Conservation (phyloP, 30 jellyfish, hydroid and myxozoan species). For the Catostylus mosaicus region DNA sequence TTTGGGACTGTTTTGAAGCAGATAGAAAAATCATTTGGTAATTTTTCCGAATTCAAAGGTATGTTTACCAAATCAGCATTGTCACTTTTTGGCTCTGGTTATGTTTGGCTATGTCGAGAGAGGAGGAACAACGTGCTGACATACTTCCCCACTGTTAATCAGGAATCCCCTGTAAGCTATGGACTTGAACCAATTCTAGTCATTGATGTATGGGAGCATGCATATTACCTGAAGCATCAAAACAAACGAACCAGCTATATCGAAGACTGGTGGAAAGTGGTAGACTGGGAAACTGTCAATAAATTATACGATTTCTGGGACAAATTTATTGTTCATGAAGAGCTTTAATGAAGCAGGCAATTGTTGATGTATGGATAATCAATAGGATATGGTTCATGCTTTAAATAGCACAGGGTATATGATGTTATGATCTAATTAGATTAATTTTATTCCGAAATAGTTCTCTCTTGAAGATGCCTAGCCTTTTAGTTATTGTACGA, state of each 20-base stretch:
- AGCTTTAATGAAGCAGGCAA: constrained; percentile 18
- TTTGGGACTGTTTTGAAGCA: constrained; percentile 28
- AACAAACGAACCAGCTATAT: constrained; percentile 55
- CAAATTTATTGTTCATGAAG: constrained; percentile 28
- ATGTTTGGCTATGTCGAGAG: constrained; percentile 88
- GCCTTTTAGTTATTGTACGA: too few relatives aligned
- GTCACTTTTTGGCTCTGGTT: constrained; percentile 90
- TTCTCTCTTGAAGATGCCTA: too few relatives aligned
- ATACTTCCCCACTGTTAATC: constrained; percentile 67
- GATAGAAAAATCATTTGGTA: constrained; percentile 69
- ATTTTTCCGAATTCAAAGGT: constrained; percentile 58
- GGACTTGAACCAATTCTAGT: constrained; percentile 74
- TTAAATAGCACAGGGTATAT: too few relatives aligned
- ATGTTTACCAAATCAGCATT: constrained; percentile 73
- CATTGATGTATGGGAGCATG: constrained; percentile 90
- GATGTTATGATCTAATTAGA: too few relatives aligned
- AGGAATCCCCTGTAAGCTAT: constrained; percentile 65
- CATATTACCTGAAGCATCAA: constrained; percentile 74
- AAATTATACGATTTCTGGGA: constrained; percentile 74
- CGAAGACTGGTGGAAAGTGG: constrained; percentile 79
- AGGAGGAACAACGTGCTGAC: constrained; percentile 55
- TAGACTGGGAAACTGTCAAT: constrained; percentile 75
- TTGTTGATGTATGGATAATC: too few relatives aligned
- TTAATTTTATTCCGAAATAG: too few relatives aligned
- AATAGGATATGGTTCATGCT: too few relatives aligned